Conservation (phyloP, 1,140 invertebrate genomes). For the Linepithema humile region DNA sequence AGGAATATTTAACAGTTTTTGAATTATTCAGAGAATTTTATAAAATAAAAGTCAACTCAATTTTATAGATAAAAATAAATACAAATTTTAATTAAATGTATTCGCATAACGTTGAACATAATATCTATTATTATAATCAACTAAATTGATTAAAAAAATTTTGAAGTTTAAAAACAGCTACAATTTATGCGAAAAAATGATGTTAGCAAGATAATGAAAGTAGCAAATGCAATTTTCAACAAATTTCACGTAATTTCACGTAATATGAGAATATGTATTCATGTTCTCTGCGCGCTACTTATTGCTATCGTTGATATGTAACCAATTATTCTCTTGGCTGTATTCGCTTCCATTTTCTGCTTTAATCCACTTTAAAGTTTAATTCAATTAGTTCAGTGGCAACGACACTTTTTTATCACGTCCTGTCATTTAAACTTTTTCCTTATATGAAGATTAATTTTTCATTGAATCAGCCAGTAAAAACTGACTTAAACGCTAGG, state of each 20-base stretch:
- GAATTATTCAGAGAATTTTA: too few species aligned
- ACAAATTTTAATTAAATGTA: too few species aligned
- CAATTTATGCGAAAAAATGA: too few species aligned
- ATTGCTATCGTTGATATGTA: background rate
- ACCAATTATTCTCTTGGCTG: background rate
- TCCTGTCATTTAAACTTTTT: background rate
- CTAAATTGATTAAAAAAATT: background rate
- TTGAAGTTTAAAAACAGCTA: background rate
- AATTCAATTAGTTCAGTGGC: background rate
- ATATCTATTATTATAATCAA: background rate
- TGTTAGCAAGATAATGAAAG: background rate
- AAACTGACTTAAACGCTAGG: background rate
- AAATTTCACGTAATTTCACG: background rate
- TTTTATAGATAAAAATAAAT: too few species aligned
- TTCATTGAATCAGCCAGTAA: background rate
- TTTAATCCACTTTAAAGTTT: conserved; percentile 16
- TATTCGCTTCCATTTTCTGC: background rate
- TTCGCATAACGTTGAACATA: too few species aligned
- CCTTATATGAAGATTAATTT: background rate
- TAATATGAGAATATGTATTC: background rate
- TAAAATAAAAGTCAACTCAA: too few species aligned
- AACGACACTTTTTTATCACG: background rate
- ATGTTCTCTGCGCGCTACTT: background rate
- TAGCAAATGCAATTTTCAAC: background rate
- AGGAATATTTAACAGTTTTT: too few species aligned